Percentiles rank a stretch among this genome's conserved stretches.
Evolutionary conservation across 2,888 invertebrate species (phyloP).

Genomic region (Spodoptera littoralis): DNA sequence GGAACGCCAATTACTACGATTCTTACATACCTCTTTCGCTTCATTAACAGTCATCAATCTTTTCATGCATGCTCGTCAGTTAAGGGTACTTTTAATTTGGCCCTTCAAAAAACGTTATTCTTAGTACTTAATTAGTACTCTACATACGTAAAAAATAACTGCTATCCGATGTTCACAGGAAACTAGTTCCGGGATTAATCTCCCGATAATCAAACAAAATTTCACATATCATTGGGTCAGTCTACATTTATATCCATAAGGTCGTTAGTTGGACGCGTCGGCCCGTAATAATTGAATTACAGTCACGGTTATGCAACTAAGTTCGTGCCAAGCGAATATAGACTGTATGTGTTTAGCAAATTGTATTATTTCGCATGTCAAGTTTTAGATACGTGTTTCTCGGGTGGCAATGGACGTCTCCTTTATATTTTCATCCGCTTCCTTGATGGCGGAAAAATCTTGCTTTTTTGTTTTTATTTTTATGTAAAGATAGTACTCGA

Average conservation of each 20-base stretch:
- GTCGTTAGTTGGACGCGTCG: constrained; percentile 82
- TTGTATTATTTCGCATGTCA: constrained; percentile 52
- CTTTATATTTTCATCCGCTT: constrained; percentile 42
- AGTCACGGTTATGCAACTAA: constrained; percentile 66
- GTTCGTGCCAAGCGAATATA: constrained; percentile 51
- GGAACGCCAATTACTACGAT: too few relatives aligned
- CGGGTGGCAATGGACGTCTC: constrained; percentile 35
- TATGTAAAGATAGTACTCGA: not conserved
- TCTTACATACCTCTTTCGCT: too few relatives aligned
- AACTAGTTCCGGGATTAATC: constrained; percentile 44
- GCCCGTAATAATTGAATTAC: constrained; percentile 84
- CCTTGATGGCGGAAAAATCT: constrained; percentile 33
- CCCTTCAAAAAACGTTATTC: too few relatives aligned
- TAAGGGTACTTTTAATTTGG: too few relatives aligned
- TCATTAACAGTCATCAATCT: too few relatives aligned
- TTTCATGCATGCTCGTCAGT: too few relatives aligned
- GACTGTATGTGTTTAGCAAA: constrained; percentile 47
- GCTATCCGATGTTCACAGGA: constrained; percentile 29
- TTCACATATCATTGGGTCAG: constrained; percentile 52
- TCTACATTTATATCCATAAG: constrained; percentile 68
- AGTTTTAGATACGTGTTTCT: constrained; percentile 33
- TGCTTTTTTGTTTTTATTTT: constrained; percentile 21
- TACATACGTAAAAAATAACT: not conserved
- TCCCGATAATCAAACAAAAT: constrained; percentile 51
- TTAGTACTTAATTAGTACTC: too few relatives aligned